These are phyloP conservation scores for Tachina grossa DNA, from an alignment of 2,888 invertebrate species.

Conservation along the genomic window DNA sequence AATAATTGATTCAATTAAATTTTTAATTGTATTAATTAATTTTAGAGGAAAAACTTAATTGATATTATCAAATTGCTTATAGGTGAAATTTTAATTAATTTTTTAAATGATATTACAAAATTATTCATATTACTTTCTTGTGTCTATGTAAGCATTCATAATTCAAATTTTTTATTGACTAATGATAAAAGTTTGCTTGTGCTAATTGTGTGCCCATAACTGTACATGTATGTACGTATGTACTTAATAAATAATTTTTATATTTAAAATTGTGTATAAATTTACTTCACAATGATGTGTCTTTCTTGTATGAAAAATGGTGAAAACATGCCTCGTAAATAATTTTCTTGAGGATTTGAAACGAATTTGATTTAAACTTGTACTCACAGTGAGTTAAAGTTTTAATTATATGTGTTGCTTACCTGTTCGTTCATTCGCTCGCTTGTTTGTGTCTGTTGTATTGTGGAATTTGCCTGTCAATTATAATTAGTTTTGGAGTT, in stretches of 20 bases:
- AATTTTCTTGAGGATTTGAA: constrained; percentile 15
- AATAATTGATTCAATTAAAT: too few species aligned
- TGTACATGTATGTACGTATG: neutral
- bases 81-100: too few species aligned
- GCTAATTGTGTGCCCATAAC: neutral
- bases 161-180: too few species aligned
- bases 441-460: neutral
- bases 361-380: neutral
- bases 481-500: constrained; percentile 72
- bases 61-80: too few species aligned
- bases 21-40: too few species aligned
- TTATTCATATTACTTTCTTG: too few species aligned
- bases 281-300: constrained; percentile 20
- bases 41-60: too few species aligned
- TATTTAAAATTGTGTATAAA: constrained; percentile 17
- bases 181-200: too few species aligned
- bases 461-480: constrained; percentile 77
- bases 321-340: neutral
- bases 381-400: neutral
- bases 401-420: constrained; percentile 35
- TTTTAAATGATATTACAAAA: too few species aligned
- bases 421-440: neutral
- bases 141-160: too few species aligned
- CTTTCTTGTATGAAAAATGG: constrained; percentile 14
- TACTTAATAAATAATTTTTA: constrained; percentile 15